These are phyloP conservation scores for Rattus rattus DNA, from an alignment of 2,113 vertebrate species.

Conservation along the genomic window DNA sequence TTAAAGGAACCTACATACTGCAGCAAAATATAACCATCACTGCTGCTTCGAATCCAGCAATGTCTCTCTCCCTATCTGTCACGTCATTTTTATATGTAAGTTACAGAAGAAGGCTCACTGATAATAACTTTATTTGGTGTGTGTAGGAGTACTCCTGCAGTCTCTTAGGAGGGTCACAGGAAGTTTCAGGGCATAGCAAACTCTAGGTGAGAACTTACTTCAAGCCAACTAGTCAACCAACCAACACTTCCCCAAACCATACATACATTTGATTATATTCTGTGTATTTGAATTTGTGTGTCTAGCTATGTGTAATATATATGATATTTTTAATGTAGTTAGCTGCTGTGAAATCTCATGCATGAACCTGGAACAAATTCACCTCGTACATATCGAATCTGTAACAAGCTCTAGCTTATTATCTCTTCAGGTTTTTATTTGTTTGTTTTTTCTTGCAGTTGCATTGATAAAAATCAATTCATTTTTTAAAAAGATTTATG, in stretches of 20 bases:
- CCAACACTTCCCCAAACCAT: neutral
- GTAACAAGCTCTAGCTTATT: neutral
- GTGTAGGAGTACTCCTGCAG: too few species aligned
- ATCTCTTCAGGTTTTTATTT: neutral
- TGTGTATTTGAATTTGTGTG: neutral
- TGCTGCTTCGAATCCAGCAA: neutral
- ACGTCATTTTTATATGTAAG: neutral
- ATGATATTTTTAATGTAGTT: neutral
- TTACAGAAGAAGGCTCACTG: conserved; percentile 24
- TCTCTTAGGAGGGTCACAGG: neutral
- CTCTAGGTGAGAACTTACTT: neutral
- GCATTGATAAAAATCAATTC: neutral
- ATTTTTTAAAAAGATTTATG: too few species aligned
- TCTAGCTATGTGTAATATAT: neutral
- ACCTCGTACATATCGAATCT: neutral
- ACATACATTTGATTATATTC: neutral
- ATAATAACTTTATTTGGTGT: conserved; percentile 18
- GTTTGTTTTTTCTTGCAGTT: neutral
- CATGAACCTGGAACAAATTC: neutral
- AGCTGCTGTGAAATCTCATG: neutral
- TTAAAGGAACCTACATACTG: neutral
- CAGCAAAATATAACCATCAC: neutral
- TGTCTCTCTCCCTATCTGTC: neutral
- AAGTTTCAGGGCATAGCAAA: neutral
- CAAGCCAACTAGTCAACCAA: neutral